Evolutionary conservation across 2,888 invertebrate species (phyloP), one percentile per base, ranked within the genome.

Genomic region (Andrena marginata): DNA sequence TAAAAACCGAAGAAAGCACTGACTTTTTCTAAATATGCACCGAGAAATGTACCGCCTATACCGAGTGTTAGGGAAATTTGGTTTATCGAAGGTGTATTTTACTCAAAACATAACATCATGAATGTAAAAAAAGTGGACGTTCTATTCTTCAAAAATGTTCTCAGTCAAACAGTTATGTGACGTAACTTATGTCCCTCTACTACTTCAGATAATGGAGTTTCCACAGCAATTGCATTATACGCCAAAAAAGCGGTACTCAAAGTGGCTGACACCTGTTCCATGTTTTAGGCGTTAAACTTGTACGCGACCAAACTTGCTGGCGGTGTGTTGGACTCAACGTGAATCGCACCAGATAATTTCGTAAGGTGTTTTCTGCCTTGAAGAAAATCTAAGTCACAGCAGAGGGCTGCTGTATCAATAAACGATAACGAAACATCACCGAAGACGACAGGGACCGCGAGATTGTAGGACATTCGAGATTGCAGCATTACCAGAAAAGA

Each of bases 221-320:
- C 42, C 42, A 42, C 13, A 42, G 1, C 13, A 42, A 42, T 42
- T 42, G 13, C 10, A 13, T 42, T 10, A 42, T 42, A 13, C 42
- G 13, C 42, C 1, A 42, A 42, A 42, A 42, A 42, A 5, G 42
- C 16, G 42, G 51, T 8, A 51, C 51, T 20, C 20, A 42, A 31
- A 49, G 59, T 60, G 69, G 2, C 8, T 31, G 20, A 60, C 16
- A 1, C 10, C 2, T 35, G 63, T 65, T 72, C 60, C 31, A 51
- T 76, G 64, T 96, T 95, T 68, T 95, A 97, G 97, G 96, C 97
- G 91, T 95, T 98, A 89, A 97, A 97, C 93, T 96, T 97, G 93
- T 98, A 98, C 93, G 97, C 97, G 83, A 97, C 97, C 86, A 97
- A 97, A 95, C 95, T 98, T 89, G 96, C 97, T 91, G 97, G 97